Base-by-base conservation (phyloP, 2,888 invertebrate genomes). In the Cecidostiba fungosa region DNA sequence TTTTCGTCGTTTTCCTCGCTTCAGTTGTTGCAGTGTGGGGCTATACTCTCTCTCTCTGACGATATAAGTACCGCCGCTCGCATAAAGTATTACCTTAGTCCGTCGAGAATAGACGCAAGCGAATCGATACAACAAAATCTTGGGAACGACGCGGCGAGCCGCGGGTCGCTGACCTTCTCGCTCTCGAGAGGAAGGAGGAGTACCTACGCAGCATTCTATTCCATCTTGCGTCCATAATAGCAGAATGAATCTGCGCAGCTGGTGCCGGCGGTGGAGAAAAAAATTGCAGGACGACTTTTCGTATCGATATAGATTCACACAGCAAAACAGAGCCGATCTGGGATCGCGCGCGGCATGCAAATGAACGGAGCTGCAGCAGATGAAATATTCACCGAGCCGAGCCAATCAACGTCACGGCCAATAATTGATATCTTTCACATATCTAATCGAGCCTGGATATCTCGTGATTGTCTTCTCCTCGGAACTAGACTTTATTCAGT, bases 381-480 rank as follows among this genome's bases (percentile, higher is more conserved):
- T 84, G 84, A 86, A 86, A 86, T 86, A 86, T 86, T 84, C 84
- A 86, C 62, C 39, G 54, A 78, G 66, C 54, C 47, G 78, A 81
- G 70, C 86, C 86, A 86, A 86, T 86, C 86, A 86, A 86, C 84
- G 86, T 86, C 86, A 86, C 29, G 47, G 78, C 82, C 86, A 84
- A 84, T 86, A 86, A 86, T 86, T 86, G 86, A 86, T 86, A 86
- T 84, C 81, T 86, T 79, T 82, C 82, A 82, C 78, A 86, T 84
- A 86, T 86, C 84, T 86, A 86, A 86, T 86, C 86, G 74, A 47
- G 70, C 29, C 23, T 26, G 62, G 84, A 78, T 84, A 86, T 86
- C 84, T 82, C 43, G 32, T 74, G 77, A 82, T 84, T 82, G 86
- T 84, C 84, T 84, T 82, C 69, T 36, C 82, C 32, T 73, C 39